A percentile compares a stretch with the other conserved stretches of the same genome.
phyloP scores from a whole-genome alignment of 2,888 invertebrate genomes.

The Perizoma affinitatum region DNA sequence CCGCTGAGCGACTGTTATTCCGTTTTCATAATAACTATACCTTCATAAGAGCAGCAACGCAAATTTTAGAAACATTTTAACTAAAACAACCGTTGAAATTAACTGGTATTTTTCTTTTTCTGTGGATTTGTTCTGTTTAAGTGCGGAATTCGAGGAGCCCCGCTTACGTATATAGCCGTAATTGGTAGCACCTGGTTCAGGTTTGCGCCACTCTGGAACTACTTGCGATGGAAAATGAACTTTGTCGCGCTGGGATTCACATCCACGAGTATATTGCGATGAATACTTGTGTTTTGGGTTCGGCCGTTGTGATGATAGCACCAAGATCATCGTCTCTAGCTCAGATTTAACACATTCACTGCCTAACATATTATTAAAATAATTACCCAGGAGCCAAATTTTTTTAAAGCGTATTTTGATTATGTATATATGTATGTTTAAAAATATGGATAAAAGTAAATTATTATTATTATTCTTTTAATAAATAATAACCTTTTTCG shows the following conservation, averaged over 20 bases:
- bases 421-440: too few relatives aligned
- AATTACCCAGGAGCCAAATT: too few relatives aligned
- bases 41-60: conserved; percentile 11
- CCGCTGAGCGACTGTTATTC: too few relatives aligned
- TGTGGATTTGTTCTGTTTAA: conserved; percentile 5
- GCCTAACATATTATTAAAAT: too few relatives aligned
- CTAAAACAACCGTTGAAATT: conserved; percentile 30
- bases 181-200: conserved; percentile 27
- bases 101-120: conserved; percentile 30
- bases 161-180: conserved; percentile 20
- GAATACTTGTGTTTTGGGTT: too few relatives aligned
- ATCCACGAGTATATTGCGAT: neutral
- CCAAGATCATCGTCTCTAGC: too few relatives aligned
- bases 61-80: conserved; percentile 25
- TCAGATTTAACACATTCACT: too few relatives aligned
- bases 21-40: conserved; percentile 11
- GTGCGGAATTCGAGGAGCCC: conserved; percentile 2
- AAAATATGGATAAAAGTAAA: too few relatives aligned
- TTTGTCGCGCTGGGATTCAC: neutral
- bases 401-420: too few relatives aligned
- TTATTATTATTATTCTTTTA: too few relatives aligned
- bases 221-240: conserved; percentile 5
- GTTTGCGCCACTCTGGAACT: neutral
- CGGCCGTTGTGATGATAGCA: too few relatives aligned
- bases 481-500: too few relatives aligned